A percentile compares a stretch with the other conserved stretches of the same genome.
Conservation (phyloP, 2,797 vertebrate genomes). For the Melanogrammus aeglefinus region DNA sequence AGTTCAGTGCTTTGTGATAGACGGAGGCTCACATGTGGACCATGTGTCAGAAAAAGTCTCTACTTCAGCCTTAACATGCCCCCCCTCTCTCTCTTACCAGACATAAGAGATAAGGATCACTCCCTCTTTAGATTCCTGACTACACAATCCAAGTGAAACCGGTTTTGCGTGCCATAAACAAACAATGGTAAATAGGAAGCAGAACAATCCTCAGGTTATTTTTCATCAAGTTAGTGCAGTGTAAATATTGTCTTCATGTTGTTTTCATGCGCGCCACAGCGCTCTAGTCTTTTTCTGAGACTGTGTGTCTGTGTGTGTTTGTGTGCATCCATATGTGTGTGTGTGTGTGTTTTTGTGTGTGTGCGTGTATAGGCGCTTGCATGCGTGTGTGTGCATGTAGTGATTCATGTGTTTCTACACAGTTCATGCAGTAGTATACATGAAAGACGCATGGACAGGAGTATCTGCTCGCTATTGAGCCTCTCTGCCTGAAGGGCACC, state of each 20-base stretch:
- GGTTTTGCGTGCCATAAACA: constrained; percentile 61
- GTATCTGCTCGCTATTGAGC: constrained; percentile 57
- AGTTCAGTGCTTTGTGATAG: constrained; percentile 48
- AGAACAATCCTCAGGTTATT: constrained; percentile 63
- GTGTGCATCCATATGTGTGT: background rate
- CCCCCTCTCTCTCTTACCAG: constrained; percentile 44
- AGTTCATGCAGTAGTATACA: background rate
- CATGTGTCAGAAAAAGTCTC: constrained; percentile 58
- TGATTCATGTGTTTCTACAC: background rate
- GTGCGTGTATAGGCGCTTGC: background rate
- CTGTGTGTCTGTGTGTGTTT: background rate
- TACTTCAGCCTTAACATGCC: constrained; percentile 36
- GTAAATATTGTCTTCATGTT: constrained; percentile 48
- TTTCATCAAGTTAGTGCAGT: constrained; percentile 66
- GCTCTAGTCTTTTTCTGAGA: constrained; percentile 4
- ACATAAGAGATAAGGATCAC: constrained; percentile 57
- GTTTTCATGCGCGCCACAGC: constrained; percentile 33
- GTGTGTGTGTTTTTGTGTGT: background rate
- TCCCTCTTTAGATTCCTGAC: constrained; percentile 22
- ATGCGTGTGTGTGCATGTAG: background rate
- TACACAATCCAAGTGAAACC: constrained; percentile 38
- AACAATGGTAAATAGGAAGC: constrained; percentile 61
- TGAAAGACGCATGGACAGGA: constrained; percentile 43
- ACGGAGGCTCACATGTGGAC: constrained; percentile 57
- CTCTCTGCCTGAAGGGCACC: constrained; percentile 26